Conservation (phyloP, 2,113 vertebrate species). For the Urocolius indicus region DNA sequence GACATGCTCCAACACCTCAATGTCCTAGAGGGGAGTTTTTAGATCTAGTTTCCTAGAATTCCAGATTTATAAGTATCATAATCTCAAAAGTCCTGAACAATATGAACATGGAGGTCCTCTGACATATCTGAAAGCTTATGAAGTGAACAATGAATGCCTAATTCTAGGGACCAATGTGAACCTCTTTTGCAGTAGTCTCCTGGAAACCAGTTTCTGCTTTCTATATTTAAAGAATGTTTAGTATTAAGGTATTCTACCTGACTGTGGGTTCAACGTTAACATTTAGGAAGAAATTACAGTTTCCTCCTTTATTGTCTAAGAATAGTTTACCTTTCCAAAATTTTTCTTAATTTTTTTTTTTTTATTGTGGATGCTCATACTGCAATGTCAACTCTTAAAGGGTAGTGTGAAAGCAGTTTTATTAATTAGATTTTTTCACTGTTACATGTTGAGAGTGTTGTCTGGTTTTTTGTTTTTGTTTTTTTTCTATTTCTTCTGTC, state of each 20-base stretch:
- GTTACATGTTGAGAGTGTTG: background rate
- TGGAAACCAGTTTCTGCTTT: background rate
- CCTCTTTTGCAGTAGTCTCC: background rate
- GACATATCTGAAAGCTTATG: background rate
- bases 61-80: background rate
- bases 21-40: background rate
- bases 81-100: background rate
- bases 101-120: background rate
- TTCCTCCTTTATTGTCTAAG: background rate
- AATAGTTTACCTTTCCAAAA: background rate
- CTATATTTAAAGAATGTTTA: background rate
- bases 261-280: background rate
- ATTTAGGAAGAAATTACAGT: background rate
- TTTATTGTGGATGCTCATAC: background rate
- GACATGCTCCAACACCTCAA: too few species aligned
- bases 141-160: background rate
- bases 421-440: background rate
- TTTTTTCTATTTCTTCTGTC: constrained; percentile 32
- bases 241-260: background rate
- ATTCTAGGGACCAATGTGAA: background rate
- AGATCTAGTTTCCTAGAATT: background rate
- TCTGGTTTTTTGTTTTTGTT: constrained; percentile 23
- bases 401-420: background rate
- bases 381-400: background rate
- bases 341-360: background rate